Base-by-base conservation (phyloP, 2,797 vertebrate genomes). In the Etheostoma nigrum region DNA sequence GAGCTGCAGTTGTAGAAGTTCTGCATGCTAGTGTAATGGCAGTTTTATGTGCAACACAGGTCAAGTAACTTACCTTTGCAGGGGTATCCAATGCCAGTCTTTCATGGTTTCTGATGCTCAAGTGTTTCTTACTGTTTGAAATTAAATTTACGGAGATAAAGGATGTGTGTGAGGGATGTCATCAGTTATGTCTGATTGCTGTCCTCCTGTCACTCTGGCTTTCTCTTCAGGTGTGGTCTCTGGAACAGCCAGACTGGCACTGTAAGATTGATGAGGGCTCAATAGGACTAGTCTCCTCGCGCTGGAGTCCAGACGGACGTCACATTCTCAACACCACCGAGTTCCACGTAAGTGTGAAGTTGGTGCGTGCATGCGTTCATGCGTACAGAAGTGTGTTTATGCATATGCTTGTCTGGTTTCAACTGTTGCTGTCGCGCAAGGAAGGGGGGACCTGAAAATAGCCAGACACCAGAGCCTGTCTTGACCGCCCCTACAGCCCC, bases 271-370 rank as follows among this genome's bases (percentile, higher is more conserved):
- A 99, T 14, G 98, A 99, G 91, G 98, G 98, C 48, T 99, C 97
- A 0, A 98, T 98, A 0, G 98, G 98, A 69, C 94, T 99, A 85
- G 96, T 98, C 82, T 96, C 96, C 47, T 98, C 98, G 0, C 96
- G 97, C 86, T 99, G 98, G 98, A 98, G 98, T 87, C 98, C 98
- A 1, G 98, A 99, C 10, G 98, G 97, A 81, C 97, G 98, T 95
- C 98, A 99, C 96, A 95, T 99, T 92, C 97, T 99, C 93, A 99
- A 99, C 91, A 99, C 98, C 42, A 98, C 97, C 0, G 98, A 99
- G 91, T 99, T 99, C 94, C 97, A 99, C 71, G 98, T 99, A 94
- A 98, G 98, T 96, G 92, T 90, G 86, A 93, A 88, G 83, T 91
- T 90, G 83, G 74, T 80, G 78, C 44, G 76, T 86, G 88, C 74